Percentiles rank a stretch among this genome's conserved stretches.
These are phyloP conservation scores for Bembecia ichneumoniformis DNA, from an alignment of 2,888 invertebrate species.

Conservation along the genomic window DNA sequence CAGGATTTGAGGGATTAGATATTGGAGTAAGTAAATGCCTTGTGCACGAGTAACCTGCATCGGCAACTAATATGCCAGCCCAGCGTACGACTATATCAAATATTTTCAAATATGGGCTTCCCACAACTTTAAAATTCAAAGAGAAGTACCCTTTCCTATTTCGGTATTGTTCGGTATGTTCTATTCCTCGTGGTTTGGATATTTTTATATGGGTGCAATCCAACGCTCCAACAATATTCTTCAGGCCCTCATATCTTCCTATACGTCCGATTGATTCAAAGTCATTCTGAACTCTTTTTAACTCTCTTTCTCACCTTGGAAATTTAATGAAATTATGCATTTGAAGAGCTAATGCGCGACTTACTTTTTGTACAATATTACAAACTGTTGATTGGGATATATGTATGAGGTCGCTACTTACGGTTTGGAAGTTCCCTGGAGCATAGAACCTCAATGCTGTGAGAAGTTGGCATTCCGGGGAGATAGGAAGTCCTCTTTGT, in stretches of 20 bases:
- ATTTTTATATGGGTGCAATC: conserved; percentile 2
- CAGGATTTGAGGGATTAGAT: neutral
- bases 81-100: conserved; percentile 9
- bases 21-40: neutral
- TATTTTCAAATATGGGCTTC: conserved; percentile 5
- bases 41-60: neutral
- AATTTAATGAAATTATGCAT: neutral
- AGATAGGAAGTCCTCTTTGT: neutral
- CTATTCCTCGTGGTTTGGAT: conserved; percentile 1
- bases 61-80: conserved; percentile 3
- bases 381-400: conserved; percentile 1
- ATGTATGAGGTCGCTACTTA: conserved; percentile 6
- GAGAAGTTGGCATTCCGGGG: conserved; percentile 2
- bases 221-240: conserved; percentile 1
- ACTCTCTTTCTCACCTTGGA: neutral
- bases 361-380: neutral
- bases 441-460: conserved; percentile 10
- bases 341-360: neutral
- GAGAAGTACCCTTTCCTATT: conserved; percentile 9
- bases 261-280: neutral
- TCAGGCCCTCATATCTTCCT: neutral
- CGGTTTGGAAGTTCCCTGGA: conserved; percentile 6
- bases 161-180: conserved; percentile 4
- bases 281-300: neutral
- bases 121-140: conserved; percentile 7